Evolutionary conservation across 2,888 invertebrate species (phyloP).

Genomic region (Drosophila trichaetosa): DNA sequence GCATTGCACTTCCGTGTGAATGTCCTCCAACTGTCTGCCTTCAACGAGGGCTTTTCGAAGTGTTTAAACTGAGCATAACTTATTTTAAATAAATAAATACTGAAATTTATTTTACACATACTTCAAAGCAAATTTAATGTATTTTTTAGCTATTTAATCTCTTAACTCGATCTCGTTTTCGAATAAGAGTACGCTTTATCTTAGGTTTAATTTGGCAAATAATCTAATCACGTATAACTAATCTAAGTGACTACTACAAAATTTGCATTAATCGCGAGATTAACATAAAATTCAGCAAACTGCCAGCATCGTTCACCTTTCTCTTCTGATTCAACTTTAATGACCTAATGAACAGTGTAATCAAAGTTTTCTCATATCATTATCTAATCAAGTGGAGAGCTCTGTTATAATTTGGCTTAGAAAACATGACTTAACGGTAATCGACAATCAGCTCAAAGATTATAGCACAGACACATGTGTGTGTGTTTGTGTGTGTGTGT

Average conservation of each 20-base stretch:
- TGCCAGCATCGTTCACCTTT: conserved; percentile 6
- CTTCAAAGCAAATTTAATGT: too few relatives aligned
- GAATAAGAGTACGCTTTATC: not conserved
- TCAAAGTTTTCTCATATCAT: conserved; percentile 14
- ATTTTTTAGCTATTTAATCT: not conserved
- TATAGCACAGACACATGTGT: conserved; percentile 12
- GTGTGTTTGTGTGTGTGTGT: not conserved
- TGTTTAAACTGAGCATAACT: not conserved
- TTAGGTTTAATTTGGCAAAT: not conserved
- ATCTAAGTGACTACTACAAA: not conserved
- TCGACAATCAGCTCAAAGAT: conserved; percentile 15
- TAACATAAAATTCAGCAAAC: not conserved
- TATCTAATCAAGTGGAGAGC: conserved; percentile 15
- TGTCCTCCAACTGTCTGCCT: conserved; percentile 30
- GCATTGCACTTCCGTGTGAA: conserved; percentile 58
- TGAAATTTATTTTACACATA: not conserved
- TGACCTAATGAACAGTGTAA: conserved; percentile 10
- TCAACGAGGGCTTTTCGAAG: conserved; percentile 40
- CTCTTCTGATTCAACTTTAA: conserved; percentile 7
- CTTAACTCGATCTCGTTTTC: not conserved
- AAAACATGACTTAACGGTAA: conserved; percentile 8
- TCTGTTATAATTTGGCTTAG: conserved; percentile 12
- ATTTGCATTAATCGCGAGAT: not conserved
- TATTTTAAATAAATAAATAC: not conserved
- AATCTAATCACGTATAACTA: not conserved